Evolutionary conservation across 2,888 invertebrate genomes (phyloP).

Genomic region (Eilema depressum): DNA sequence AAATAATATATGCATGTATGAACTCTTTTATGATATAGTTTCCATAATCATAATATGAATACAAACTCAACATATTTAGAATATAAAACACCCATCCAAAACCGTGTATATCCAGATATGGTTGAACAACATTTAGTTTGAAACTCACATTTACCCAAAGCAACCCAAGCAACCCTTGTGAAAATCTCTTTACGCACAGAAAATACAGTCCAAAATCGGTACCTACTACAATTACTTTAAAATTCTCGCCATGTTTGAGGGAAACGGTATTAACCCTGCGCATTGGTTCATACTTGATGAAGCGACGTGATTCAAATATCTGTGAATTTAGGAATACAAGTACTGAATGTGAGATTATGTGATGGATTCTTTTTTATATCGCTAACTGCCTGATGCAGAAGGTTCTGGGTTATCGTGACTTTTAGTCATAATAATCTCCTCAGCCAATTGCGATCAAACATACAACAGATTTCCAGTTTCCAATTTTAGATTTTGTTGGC

Average conservation of each 20-base stretch:
- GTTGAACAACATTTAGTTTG: slow-evolving; percentile 16
- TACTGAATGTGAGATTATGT: neutral
- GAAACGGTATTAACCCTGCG: slow-evolving; percentile 14
- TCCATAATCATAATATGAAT: neutral
- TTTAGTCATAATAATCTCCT: too few species aligned
- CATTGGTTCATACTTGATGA: slow-evolving; percentile 11
- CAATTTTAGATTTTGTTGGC: too few species aligned
- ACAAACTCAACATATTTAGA: neutral
- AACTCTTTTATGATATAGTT: neutral
- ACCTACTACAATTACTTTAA: slow-evolving; percentile 19
- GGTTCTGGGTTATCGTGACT: too few species aligned
- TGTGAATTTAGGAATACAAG: slow-evolving; percentile 6
- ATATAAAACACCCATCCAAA: neutral
- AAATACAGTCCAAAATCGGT: slow-evolving; percentile 15
- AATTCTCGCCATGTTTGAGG: slow-evolving; percentile 24
- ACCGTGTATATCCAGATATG: neutral
- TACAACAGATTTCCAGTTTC: too few species aligned
- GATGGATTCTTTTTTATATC: too few species aligned
- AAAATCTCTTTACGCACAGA: slow-evolving; percentile 19
- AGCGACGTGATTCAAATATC: slow-evolving; percentile 14
- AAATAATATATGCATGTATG: too few species aligned
- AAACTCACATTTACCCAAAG: slow-evolving; percentile 18
- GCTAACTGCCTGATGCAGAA: too few species aligned
- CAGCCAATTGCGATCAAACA: too few species aligned
- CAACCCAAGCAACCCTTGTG: slow-evolving; percentile 12